These are phyloP conservation scores for Hybognathus amarus DNA, from an alignment of 2,797 vertebrate genomes.

Conservation along the genomic window DNA sequence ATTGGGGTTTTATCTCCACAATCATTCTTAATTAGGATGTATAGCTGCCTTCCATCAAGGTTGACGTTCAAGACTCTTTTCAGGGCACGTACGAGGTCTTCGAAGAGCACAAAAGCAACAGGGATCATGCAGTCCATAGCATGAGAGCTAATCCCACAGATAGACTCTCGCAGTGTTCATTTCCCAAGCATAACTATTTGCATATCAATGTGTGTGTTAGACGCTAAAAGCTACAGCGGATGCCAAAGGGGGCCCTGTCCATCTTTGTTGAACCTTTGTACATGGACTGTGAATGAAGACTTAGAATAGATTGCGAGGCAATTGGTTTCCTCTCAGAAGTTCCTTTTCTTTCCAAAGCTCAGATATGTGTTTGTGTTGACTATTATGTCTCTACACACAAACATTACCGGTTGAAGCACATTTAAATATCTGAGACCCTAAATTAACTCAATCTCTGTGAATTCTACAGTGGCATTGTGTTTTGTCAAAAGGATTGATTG, in stretches of 20 bases:
- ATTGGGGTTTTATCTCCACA: slow-evolving; percentile 40
- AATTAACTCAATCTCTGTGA: neutral
- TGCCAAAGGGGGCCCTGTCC: slow-evolving; percentile 52
- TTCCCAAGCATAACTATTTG: slow-evolving; percentile 76
- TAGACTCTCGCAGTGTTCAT: slow-evolving; percentile 62
- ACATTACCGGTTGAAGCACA: slow-evolving; percentile 1
- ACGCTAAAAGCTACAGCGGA: slow-evolving; percentile 58
- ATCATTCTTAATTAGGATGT: slow-evolving; percentile 67
- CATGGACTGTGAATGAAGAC: slow-evolving; percentile 63
- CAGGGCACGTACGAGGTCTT: slow-evolving; percentile 62
- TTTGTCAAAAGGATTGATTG: neutral
- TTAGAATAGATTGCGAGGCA: slow-evolving; percentile 58
- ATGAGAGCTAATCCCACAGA: slow-evolving; percentile 67
- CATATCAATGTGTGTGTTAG: slow-evolving; percentile 72
- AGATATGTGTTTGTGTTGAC: slow-evolving; percentile 23
- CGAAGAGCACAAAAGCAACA: slow-evolving; percentile 57
- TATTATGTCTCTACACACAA: slow-evolving; percentile 24
- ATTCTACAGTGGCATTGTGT: neutral
- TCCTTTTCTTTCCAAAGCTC: slow-evolving; percentile 13
- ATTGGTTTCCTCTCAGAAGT: slow-evolving; percentile 16
- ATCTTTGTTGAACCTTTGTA: slow-evolving; percentile 53
- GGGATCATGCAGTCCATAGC: slow-evolving; percentile 53
- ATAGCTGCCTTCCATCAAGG: slow-evolving; percentile 63
- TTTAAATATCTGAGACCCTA: slow-evolving; percentile 20
- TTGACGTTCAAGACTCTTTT: slow-evolving; percentile 62